These are phyloP conservation scores for Chrysodeixis includens DNA, from an alignment of 2,888 invertebrate species.

Conservation along the genomic window DNA sequence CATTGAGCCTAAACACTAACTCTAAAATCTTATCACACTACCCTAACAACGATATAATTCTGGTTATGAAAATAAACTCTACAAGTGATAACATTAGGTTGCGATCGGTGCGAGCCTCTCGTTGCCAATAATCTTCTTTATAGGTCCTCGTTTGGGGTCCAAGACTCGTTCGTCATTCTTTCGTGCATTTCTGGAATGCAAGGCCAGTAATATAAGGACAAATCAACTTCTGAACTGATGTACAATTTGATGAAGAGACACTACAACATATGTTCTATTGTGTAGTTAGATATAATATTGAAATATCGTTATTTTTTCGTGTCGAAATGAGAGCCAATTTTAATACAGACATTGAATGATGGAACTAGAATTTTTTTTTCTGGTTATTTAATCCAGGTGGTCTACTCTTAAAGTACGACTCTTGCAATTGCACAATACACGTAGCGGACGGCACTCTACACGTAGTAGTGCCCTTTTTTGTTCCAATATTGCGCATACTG, in stretches of 20 bases:
- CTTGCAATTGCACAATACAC: too few relatives aligned
- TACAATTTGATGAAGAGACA: slow-evolving; percentile 22
- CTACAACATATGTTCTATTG: not conserved
- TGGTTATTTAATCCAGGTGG: too few relatives aligned
- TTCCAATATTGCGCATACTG: too few relatives aligned
- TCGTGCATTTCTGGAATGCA: slow-evolving; percentile 80
- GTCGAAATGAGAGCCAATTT: not conserved
- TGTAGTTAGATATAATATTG: too few relatives aligned
- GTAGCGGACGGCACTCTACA: too few relatives aligned
- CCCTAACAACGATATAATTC: slow-evolving; percentile 3
- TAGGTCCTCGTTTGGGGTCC: slow-evolving; percentile 85
- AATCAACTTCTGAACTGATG: slow-evolving; percentile 42
- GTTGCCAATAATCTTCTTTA: slow-evolving; percentile 80
- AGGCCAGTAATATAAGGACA: slow-evolving; percentile 57
- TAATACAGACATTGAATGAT: too few relatives aligned
- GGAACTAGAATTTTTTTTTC: too few relatives aligned
- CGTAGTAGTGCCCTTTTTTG: too few relatives aligned
- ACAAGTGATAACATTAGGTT: slow-evolving; percentile 64
- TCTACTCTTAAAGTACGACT: too few relatives aligned
- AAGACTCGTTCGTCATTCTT: slow-evolving; percentile 83
- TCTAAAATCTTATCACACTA: not conserved
- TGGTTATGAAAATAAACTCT: slow-evolving; percentile 48
- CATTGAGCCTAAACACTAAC: slow-evolving; percentile 3
- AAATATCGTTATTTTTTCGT: too few relatives aligned
- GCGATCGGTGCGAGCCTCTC: slow-evolving; percentile 84